A percentile compares a stretch with the other conserved stretches of the same genome.
These are phyloP conservation scores for Caenorhabditis doughertyi DNA, from an alignment of 2,888 invertebrate species.

Conservation along the genomic window DNA sequence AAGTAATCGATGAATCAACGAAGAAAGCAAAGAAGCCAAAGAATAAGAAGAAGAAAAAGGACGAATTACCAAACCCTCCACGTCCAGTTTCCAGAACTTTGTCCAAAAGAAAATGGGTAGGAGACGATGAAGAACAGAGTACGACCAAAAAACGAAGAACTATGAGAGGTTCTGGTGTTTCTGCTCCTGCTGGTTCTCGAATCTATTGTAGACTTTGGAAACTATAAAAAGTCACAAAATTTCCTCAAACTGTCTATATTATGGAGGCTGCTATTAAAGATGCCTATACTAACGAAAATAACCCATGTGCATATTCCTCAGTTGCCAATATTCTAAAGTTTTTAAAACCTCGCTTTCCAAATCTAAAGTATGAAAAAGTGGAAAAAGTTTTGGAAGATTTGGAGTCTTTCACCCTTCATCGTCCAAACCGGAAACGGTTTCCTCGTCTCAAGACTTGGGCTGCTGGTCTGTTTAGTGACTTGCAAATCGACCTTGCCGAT, in stretches of 20 bases:
- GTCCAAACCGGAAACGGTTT: background rate
- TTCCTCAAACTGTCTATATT: background rate
- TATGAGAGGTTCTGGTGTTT: background rate
- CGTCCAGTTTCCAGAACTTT: too few relatives aligned
- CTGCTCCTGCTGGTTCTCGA: background rate
- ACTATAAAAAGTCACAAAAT: background rate
- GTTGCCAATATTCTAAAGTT: background rate
- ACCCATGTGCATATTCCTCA: slow-evolving; percentile 18
- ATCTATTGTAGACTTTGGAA: slow-evolving; percentile 17
- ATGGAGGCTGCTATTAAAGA: slow-evolving; percentile 21
- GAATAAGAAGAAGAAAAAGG: too few relatives aligned
- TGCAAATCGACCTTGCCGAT: slow-evolving; percentile 15
- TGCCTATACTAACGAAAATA: background rate
- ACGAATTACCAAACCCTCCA: too few relatives aligned
- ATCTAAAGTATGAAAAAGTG: background rate
- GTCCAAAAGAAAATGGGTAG: too few relatives aligned
- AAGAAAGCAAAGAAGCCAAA: too few relatives aligned
- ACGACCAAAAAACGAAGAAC: too few relatives aligned
- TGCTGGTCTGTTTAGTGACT: background rate
- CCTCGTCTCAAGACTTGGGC: slow-evolving; percentile 1
- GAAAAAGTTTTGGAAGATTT: slow-evolving; percentile 9
- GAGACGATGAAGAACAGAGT: too few relatives aligned
- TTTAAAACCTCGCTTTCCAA: background rate
- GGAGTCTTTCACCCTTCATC: slow-evolving; percentile 3
- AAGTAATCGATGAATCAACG: too few relatives aligned